These are phyloP conservation scores for Psilanteris sp. DNA, from an alignment of 1,140 invertebrate species.

Conservation along the genomic window DNA sequence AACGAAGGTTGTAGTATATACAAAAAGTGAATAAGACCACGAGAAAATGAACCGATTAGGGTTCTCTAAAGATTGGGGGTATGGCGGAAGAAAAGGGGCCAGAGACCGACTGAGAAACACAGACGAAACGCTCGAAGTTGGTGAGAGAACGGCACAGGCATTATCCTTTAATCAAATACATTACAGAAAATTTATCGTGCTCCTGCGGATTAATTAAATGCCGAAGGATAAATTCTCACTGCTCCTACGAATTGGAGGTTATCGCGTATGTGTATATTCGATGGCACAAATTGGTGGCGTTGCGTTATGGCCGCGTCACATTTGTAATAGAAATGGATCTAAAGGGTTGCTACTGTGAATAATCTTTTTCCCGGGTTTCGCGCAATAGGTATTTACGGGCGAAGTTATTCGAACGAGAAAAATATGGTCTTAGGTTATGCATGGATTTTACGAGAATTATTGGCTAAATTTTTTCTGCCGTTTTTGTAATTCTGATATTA, in stretches of 20 bases:
- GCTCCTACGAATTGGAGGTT: slow-evolving; percentile 55
- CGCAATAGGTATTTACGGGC: slow-evolving; percentile 27
- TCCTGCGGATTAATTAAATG: slow-evolving; percentile 79
- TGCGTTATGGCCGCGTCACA: slow-evolving; percentile 39
- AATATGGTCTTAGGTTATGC: slow-evolving; percentile 40
- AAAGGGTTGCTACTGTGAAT: slow-evolving; percentile 32
- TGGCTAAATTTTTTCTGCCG: slow-evolving; percentile 10
- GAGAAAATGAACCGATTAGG: slow-evolving; percentile 28
- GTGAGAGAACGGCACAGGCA: slow-evolving; percentile 69
- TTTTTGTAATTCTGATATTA: slow-evolving; percentile 7
- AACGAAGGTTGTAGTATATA: slow-evolving; percentile 16
- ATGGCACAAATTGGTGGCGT: slow-evolving; percentile 56
- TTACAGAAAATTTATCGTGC: slow-evolving; percentile 79
- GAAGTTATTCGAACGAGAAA: slow-evolving; percentile 32
- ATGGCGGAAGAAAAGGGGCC: neutral
- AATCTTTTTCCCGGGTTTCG: slow-evolving; percentile 55
- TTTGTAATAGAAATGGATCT: slow-evolving; percentile 53
- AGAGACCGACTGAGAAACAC: slow-evolving; percentile 29
- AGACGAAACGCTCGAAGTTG: slow-evolving; percentile 25
- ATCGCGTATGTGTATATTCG: slow-evolving; percentile 58
- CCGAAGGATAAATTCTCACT: slow-evolving; percentile 79
- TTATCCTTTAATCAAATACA: slow-evolving; percentile 81
- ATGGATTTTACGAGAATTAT: slow-evolving; percentile 29
- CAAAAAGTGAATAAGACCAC: slow-evolving; percentile 35
- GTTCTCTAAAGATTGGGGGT: slow-evolving; percentile 16